Evolutionary conservation across 1,140 invertebrate genomes (phyloP), one percentile per base, ranked within the genome.

Genomic region (Thaumetopoea pityocampa): DNA sequence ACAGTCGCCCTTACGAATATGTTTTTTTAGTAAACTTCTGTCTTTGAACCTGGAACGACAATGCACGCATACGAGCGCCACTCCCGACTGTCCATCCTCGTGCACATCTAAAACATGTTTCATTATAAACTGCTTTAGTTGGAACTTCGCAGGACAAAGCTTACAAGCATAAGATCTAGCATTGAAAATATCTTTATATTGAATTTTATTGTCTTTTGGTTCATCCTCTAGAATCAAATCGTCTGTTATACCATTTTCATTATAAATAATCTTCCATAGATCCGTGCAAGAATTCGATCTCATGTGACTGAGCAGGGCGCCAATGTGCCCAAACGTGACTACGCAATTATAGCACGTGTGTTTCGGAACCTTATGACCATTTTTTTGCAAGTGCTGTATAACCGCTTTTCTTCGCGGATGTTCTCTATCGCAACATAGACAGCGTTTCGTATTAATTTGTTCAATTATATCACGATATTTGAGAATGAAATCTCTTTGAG

Each of bases 311-410:
- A 86, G 65, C 14, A 86, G 42, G 9, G 85, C 85, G 1, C 85
- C 85, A 32, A 86, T 85, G 45, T 86, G 83, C 4, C 74, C 68
- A 44, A 87, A 88, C 0, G 87, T 87, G 3, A 87, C 73, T 16
- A 89, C 85, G 52, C 88, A 89, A 62, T 87, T 87, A 40, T 88
- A 88, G 42, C 88, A 89, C 1, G 88, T 89, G 48, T 87, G 87
- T 38, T 85, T 86, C 7, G 85, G 85, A 8, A 86, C 80, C 44
- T 82, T 85, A 22, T 79, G 74, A 3, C 85, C 85, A 58, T 84
- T 86, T 54, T 86, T 86, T 49, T 86, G 85, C 22, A 86, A 60
- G 48, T 86, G 85, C 37, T 85, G 83, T 46, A 86, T 85, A 11
- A 86, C 85, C 1, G 83, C 82, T 49, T 86, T 86, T 40, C 85